Base-by-base conservation (phyloP, 35 echinoderm and acorn worm species). In the Ophiothrix spiculata region DNA sequence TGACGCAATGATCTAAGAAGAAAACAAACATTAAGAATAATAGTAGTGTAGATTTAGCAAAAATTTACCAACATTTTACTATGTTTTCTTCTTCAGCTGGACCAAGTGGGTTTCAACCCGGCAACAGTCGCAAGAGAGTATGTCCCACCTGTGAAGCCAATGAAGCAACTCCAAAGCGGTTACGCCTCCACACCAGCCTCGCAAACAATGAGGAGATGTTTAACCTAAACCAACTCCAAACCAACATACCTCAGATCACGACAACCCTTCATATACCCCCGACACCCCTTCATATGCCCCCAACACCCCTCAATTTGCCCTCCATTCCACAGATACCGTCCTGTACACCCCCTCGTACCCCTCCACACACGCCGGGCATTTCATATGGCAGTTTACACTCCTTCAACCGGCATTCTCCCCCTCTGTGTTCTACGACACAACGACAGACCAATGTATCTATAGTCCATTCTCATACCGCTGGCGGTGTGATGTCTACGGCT, bases 21-120 rank as follows among this genome's bases (percentile, higher is more conserved):
- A n/a, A n/a, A n/a, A n/a, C n/a, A n/a, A n/a, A n/a, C n/a, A n/a
- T n/a, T n/a, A n/a, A n/a, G n/a, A n/a, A 49, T 49, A 19, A 49
- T 19, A 49, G 42, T 10, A 49, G 19, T 49, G 42, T 49, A 49
- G 6, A 19, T 6, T 10, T 49, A 49, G 19, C 42, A 49, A 6
- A 49, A 10, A 49, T 49, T 49, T 19, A 49, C 19, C 6, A 10
- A 49, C 74, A 76, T 19, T 76, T 31, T 13, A 29, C 12, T 76
- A 28, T 31, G 0, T 76, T 76, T 15, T 69, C 31, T 49, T 35
- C 35, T 35, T 3, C 33, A 97, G 94, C 91, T 76, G 86, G 90
- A 28, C 92, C 94, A 10, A 97, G 94, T 90, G 83, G 90, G 33
- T 40, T 90, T 10, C 78, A 82, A 64, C 76, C 37, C 25, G 90